Evolutionary conservation across 2,113 vertebrate genomes (phyloP).

Genomic region (Oryzias woworae): DNA sequence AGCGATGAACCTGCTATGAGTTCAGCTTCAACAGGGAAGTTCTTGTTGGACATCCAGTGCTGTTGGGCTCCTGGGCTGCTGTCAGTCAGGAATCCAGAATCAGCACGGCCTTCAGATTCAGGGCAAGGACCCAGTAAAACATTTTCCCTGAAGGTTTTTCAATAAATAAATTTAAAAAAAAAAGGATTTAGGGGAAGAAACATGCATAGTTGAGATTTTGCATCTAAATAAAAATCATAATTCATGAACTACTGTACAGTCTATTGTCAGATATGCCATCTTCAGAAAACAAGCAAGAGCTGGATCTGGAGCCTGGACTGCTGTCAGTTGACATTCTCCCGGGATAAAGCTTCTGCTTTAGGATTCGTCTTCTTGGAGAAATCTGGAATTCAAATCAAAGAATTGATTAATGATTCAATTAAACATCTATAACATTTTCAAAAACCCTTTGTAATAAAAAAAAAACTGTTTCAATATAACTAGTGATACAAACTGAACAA

Average conservation of each 20-base stretch:
- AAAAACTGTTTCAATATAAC: too few relatives aligned
- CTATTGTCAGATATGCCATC: conserved; percentile 32
- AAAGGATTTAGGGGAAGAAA: neutral
- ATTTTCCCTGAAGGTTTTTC: conserved; percentile 18
- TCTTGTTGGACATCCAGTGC: conserved; percentile 51
- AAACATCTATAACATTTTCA: neutral
- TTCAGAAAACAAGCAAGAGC: conserved; percentile 17
- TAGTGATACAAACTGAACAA: too few relatives aligned
- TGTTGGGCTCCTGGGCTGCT: conserved; percentile 10
- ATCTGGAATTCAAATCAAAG: conserved; percentile 44
- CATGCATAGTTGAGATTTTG: neutral
- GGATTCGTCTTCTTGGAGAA: conserved; percentile 36
- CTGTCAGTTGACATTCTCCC: conserved; percentile 29
- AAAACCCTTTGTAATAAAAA: too few relatives aligned
- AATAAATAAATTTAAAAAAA: neutral
- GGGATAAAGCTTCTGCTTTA: conserved; percentile 26
- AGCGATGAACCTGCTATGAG: conserved; percentile 68
- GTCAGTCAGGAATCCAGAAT: conserved; percentile 29
- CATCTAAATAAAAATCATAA: neutral
- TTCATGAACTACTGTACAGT: conserved; percentile 24
- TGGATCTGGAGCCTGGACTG: conserved; percentile 32
- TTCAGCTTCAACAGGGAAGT: neutral
- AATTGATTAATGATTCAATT: neutral
- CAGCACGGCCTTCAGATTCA: conserved; percentile 8
- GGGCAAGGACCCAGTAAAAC: neutral